A percentile compares a stretch with the other conserved stretches of the same genome.
phyloP scores from a whole-genome alignment of 2,113 vertebrate species.

The Machaerirhynchus nigripectus region DNA sequence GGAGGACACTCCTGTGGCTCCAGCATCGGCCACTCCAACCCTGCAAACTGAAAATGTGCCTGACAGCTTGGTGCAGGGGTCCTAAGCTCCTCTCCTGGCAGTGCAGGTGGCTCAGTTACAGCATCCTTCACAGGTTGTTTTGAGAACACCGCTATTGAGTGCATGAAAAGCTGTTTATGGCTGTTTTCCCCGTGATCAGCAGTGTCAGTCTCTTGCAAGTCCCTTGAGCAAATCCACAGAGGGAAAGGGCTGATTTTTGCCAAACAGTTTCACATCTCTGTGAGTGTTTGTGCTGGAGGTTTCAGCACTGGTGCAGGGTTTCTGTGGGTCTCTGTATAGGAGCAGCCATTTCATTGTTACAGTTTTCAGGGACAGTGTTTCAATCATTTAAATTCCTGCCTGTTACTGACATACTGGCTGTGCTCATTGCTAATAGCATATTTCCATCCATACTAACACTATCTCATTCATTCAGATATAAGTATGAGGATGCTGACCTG shows the following conservation, averaged over 20 bases:
- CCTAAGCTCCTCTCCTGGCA: background rate
- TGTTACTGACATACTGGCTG: background rate
- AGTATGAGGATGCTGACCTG: slow-evolving; percentile 42
- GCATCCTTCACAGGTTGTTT: background rate
- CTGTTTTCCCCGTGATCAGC: background rate
- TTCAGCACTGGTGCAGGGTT: background rate
- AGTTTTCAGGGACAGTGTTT: background rate
- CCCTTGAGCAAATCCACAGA: background rate
- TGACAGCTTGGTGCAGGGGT: rapidly evolving
- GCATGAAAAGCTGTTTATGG: background rate
- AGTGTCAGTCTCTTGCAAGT: background rate
- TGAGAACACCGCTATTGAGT: background rate
- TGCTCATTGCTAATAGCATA: slow-evolving; percentile 17
- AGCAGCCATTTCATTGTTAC: background rate
- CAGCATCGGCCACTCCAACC: background rate
- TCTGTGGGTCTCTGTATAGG: background rate
- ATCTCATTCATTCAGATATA: slow-evolving; percentile 19
- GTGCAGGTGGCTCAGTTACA: background rate
- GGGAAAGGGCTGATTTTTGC: background rate
- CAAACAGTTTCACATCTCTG: background rate
- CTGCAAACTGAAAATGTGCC: background rate
- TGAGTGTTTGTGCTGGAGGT: background rate
- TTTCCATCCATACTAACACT: background rate
- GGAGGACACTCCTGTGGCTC: background rate
- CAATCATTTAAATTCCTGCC: background rate